Percentiles rank a stretch among this genome's conserved stretches.
Conservation (phyloP, 2,113 vertebrate species). For the Prietella phreatophila region DNA sequence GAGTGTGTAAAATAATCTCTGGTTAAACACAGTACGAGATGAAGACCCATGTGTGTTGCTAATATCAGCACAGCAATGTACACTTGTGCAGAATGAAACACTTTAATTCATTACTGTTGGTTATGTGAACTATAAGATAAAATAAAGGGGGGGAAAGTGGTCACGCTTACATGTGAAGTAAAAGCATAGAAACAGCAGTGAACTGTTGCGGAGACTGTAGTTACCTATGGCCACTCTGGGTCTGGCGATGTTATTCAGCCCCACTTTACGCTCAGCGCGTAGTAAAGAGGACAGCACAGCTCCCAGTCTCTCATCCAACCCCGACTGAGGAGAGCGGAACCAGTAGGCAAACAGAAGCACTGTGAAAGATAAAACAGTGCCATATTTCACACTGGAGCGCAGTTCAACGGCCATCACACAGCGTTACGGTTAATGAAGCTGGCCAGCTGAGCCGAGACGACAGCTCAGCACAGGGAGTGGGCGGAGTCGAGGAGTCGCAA, state of each 20-base stretch:
- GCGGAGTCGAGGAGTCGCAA: background rate
- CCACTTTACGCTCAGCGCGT: constrained; percentile 75
- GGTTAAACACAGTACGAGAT: background rate
- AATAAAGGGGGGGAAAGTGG: background rate
- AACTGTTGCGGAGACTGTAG: background rate
- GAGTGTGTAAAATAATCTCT: constrained; percentile 11
- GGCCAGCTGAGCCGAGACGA: background rate
- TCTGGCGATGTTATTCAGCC: constrained; percentile 60
- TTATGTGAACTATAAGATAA: background rate
- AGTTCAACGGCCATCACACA: constrained; percentile 61
- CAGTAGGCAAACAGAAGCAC: constrained; percentile 70
- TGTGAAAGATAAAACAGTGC: constrained; percentile 65
- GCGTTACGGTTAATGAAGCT: background rate
- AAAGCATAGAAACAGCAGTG: background rate
- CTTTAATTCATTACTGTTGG: background rate
- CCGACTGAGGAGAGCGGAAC: constrained; percentile 65
- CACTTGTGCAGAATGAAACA: background rate
- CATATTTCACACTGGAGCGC: constrained; percentile 66
- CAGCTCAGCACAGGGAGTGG: background rate
- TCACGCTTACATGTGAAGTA: background rate
- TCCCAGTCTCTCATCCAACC: constrained; percentile 72
- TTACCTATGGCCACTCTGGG: constrained; percentile 77
- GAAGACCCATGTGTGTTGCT: background rate
- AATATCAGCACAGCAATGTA: background rate
- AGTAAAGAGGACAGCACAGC: constrained; percentile 75